A percentile compares a stretch with the other conserved stretches of the same genome.
Evolutionary conservation across 1,140 invertebrate genomes (phyloP).

Genomic region (Pentalonia nigronervosa): DNA sequence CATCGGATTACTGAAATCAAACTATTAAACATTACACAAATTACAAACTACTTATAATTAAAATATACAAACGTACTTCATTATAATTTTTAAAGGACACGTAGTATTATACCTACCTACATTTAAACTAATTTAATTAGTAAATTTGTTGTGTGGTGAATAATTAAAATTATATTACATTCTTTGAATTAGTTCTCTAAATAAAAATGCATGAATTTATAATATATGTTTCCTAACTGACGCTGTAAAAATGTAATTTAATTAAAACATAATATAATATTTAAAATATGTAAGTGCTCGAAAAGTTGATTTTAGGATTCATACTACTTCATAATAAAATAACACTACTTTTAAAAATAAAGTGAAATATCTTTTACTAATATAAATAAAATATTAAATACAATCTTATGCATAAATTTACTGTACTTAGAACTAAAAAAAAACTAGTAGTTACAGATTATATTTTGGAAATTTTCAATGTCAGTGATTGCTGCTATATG

Average conservation of each 20-base stretch:
- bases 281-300: not conserved
- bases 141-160: not conserved
- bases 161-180: not conserved
- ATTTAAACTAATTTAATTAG: not conserved
- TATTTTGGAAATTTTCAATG: too few species aligned
- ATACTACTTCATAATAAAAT: not conserved
- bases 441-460: too few species aligned
- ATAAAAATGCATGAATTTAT: not conserved
- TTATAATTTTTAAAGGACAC: not conserved
- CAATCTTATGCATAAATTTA: not conserved
- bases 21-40: not conserved
- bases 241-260: not conserved
- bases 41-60: not conserved
- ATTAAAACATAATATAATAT: not conserved
- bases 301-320: not conserved
- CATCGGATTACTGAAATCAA: not conserved
- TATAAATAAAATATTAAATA: not conserved
- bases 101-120: not conserved
- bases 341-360: not conserved
- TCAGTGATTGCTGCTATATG: too few species aligned
- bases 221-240: not conserved
- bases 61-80: not conserved
- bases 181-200: not conserved
- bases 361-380: not conserved
- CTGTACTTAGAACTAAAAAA: not conserved